Base-by-base conservation (phyloP, 2,797 vertebrate genomes). In the Brachymystax lenok region DNA sequence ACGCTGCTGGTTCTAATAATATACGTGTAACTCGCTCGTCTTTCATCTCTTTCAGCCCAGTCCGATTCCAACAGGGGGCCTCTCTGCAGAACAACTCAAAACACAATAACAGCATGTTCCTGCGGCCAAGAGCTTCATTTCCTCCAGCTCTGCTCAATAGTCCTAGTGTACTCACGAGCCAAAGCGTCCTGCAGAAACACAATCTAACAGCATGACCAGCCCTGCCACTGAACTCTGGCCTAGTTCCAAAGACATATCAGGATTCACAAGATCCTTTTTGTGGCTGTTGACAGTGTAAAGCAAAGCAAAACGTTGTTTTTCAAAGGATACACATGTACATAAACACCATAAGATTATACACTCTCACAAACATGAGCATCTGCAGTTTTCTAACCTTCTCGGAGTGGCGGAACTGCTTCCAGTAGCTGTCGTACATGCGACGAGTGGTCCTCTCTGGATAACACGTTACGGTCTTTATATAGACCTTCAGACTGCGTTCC, bases 381-480 rank as follows among this genome's bases (percentile, higher is more conserved):
- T n/a, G 28, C 17, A 17, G 21, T 0, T 46, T 51, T 78, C 79
- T 0, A 35, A 95, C 95, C 93, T 96, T 96, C 88, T 96, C 95
- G 0, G 95, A 95, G 92, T 96, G 95, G 83, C 94, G 95, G 92
- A 96, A 96, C 87, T 96, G 95, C 14, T 92, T 91, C 95, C 95
- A 96, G 84, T 95, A 96, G 72, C 95, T 93, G 13, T 96, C 95
- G 3, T 96, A 96, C 95, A 96, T 96, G 90, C 95, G 94, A 76
- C 94, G 95, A 61, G 95, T 96, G 61, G 94, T 95, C 86, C 95
- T 94, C 88, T 96, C 95, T 1, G 95, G 95, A 82, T 96, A 96
- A 91, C 95, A 96, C 85, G 95, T 93, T 86, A 96, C 95, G n/a
- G 95, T 96, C 91, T 96, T 96, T 89, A 95, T 95, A 92, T 96